These are phyloP conservation scores for Tyto alba DNA, from an alignment of 2,113 vertebrate species.

Conservation along the genomic window DNA sequence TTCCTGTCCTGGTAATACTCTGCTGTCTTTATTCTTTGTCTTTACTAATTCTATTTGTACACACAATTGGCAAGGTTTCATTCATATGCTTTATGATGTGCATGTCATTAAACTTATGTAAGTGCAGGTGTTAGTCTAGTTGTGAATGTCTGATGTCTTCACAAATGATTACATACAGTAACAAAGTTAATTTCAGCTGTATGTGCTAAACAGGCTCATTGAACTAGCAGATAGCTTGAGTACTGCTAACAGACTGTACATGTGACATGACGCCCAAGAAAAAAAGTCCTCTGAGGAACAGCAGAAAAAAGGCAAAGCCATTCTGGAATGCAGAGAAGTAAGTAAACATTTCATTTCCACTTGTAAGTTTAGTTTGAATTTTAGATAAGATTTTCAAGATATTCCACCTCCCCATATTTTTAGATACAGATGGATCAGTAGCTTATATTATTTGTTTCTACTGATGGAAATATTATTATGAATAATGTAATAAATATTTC, in stretches of 20 bases:
- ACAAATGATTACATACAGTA: not conserved
- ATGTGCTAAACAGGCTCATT: not conserved
- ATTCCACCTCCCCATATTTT: not conserved
- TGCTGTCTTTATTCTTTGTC: not conserved
- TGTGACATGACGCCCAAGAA: not conserved
- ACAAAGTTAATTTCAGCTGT: not conserved
- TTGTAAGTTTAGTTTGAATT: not conserved
- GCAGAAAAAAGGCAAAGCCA: not conserved
- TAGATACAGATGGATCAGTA: not conserved
- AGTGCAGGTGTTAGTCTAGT: not conserved
- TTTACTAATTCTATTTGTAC: not conserved
- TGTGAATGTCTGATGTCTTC: not conserved
- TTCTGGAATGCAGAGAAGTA: not conserved
- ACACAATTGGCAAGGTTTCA: not conserved
- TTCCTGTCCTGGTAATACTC: not conserved
- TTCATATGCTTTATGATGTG: not conserved
- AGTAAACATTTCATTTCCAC: not conserved
- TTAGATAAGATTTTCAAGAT: not conserved
- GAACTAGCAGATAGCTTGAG: not conserved
- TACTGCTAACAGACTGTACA: not conserved
- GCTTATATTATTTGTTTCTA: not conserved
- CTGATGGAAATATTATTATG: not conserved
- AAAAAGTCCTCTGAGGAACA: not conserved
- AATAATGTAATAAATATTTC: not conserved
- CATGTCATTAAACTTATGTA: not conserved